Evolutionary conservation across 2,113 vertebrate species (phyloP).

Genomic region (Rallus limicola): DNA sequence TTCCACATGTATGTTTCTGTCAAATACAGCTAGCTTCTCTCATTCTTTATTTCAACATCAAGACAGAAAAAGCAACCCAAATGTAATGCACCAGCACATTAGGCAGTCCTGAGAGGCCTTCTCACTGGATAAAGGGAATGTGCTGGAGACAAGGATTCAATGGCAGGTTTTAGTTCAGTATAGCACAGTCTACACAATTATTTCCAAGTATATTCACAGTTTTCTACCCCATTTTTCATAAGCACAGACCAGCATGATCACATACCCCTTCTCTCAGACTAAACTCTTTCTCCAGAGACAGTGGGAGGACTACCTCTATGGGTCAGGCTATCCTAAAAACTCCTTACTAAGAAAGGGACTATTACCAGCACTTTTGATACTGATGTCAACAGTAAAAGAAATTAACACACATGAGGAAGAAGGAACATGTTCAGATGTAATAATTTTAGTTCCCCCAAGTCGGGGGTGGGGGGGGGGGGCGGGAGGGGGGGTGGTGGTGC

Average conservation of each 20-base stretch:
- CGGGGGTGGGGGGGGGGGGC: too few species aligned
- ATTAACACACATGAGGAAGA: fast-evolving
- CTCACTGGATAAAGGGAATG: neutral
- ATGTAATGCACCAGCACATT: neutral
- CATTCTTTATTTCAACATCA: neutral
- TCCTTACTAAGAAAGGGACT: neutral
- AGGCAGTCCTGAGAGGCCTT: too few species aligned
- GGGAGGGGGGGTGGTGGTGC: too few species aligned
- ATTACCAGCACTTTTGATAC: neutral
- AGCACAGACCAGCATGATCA: neutral
- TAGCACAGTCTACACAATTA: neutral
- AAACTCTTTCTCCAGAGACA: neutral
- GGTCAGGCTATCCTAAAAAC: neutral
- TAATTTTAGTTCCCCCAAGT: neutral
- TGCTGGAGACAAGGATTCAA: neutral
- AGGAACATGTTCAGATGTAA: neutral
- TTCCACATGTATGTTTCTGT: neutral
- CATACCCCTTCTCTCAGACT: neutral
- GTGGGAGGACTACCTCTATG: neutral
- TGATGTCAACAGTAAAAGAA: neutral
- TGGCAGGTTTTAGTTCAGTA: neutral
- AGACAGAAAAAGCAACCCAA: neutral
- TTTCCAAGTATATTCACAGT: neutral
- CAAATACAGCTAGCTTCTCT: neutral
- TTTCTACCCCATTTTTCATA: neutral